Base-by-base conservation (phyloP, 2,888 invertebrate genomes). In the Macrostomum cliftonense region DNA sequence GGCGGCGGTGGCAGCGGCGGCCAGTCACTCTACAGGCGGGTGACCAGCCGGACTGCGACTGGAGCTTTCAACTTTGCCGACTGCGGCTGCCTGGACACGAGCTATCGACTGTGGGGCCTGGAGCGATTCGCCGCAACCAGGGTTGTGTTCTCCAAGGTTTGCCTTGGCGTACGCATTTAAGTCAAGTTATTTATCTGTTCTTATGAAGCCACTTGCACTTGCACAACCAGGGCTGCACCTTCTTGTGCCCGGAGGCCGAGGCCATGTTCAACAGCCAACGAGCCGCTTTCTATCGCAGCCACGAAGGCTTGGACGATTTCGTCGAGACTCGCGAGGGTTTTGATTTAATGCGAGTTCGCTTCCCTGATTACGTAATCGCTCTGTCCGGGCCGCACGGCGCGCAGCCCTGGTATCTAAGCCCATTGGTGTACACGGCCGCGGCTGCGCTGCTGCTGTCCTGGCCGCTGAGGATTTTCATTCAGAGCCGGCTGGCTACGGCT, bases 301-400 rank as follows among this genome's bases (percentile, higher is more conserved):
- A 83, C 68, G 83, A 83, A 64, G 72, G 80, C 19, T 76, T 79
- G 50, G 83, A 84, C 61, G 83, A 83, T 67, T 83, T 83, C 66
- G 80, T 83, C 80, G 83, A 84, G 70, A 82, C 82, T 76, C 72
- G 60, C 1, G 83, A 83, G 63, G 82, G 83, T 0, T 37, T 83
- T 54, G 83, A 83, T 62, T 73, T 83, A 17, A 76, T 78, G 11
- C 78, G 78, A 58, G 76, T 78, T 54, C 65, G 65, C 53, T 74
- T 73, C 56, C 64, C 67, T 49, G 72, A 73, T 52, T 65, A 66
- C 50, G 64, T 73, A 63, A 63, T 74, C 12, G 72, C 74, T 5
- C 73, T 73, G 57, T 64, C 71, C 1, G 71, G 71, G 54, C 68
- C 71, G 0, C 68, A 71, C 52, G 61, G 63, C 36, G 59, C 61